These are phyloP conservation scores for Pentalonia nigronervosa DNA, from an alignment of 1,140 invertebrate species.

Conservation along the genomic window DNA sequence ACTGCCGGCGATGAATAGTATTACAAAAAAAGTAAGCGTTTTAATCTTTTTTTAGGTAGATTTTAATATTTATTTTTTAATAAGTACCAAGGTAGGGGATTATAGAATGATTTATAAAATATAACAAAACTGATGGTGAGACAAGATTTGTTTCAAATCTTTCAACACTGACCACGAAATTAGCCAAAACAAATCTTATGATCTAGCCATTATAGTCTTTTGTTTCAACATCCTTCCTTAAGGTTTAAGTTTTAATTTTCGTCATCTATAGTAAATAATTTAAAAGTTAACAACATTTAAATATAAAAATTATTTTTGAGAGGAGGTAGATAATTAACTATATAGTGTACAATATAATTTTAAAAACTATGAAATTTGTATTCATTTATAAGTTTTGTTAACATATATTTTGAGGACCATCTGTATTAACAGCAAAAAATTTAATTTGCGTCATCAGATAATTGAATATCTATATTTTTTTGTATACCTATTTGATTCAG, in stretches of 20 bases:
- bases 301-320: not conserved
- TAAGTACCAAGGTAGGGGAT: too few species aligned
- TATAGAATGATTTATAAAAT: not conserved
- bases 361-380: not conserved
- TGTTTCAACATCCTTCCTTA: not conserved
- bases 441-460: not conserved
- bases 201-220: not conserved
- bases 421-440: not conserved
- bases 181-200: not conserved
- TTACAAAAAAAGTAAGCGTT: not conserved
- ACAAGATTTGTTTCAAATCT: not conserved
- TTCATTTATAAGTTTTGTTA: not conserved
- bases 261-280: not conserved
- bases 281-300: not conserved
- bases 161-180: not conserved
- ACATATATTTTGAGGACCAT: not conserved
- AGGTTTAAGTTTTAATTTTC: not conserved
- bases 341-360: not conserved
- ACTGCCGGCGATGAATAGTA: not conserved
- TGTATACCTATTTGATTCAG: not conserved
- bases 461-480: not conserved
- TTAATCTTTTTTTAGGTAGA: not conserved
- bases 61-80: not conserved
- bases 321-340: not conserved
- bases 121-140: not conserved